Percentiles rank a stretch among this genome's conserved stretches.
Evolutionary conservation across 2,888 invertebrate species (phyloP).

Genomic region (Hemaris fuciformis): DNA sequence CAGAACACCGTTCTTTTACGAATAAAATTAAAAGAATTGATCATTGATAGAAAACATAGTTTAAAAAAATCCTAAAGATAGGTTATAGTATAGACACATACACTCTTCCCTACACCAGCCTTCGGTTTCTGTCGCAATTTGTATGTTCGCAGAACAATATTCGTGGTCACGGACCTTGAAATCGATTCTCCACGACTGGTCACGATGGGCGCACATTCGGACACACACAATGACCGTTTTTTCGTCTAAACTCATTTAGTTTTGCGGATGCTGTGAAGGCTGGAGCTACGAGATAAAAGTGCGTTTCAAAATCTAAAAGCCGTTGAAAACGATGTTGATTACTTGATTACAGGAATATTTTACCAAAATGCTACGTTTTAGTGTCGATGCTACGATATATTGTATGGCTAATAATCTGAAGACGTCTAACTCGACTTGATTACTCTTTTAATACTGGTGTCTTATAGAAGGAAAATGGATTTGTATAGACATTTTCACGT

Average conservation of each 20-base stretch:
- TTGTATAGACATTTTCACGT: no score
- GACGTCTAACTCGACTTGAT: no score
- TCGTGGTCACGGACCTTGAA: constrained; percentile 35
- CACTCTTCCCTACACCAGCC: not conserved
- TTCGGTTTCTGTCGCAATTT: not conserved
- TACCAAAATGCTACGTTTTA: no score
- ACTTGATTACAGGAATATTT: constrained; percentile 23
- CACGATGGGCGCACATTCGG: constrained; percentile 34
- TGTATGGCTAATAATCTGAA: no score
- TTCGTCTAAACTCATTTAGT: constrained; percentile 22
- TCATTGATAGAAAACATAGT: no score
- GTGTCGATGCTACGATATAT: no score
- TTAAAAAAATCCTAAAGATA: not conserved
- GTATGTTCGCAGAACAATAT: constrained; percentile 7
- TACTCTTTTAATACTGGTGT: no score
- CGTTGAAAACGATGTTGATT: not conserved
- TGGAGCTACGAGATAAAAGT: not conserved
- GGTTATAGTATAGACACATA: no score
- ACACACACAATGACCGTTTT: constrained; percentile 36
- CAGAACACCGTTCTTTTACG: no score
- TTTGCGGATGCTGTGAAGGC: constrained; percentile 13
- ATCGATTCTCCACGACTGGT: constrained; percentile 47
- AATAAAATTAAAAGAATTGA: no score
- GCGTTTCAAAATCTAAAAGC: not conserved
- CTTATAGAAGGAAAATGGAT: no score